Base-by-base conservation (phyloP, 2,113 vertebrate species). In the Elanus axillaris region DNA sequence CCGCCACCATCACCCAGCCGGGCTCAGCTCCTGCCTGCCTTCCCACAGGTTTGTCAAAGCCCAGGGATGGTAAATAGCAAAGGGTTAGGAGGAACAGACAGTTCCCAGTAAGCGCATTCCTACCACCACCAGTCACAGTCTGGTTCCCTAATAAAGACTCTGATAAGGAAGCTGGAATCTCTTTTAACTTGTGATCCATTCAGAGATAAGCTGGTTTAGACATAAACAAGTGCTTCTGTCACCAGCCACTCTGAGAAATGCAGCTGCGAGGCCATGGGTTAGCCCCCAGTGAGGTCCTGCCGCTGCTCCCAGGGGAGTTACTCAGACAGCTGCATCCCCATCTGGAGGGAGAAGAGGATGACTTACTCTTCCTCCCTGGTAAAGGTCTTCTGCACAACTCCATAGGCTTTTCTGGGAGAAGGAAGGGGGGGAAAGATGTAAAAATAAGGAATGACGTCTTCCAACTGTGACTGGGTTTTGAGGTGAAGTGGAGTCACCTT, bases 401-500 rank as follows among this genome's bases (percentile, higher is more conserved):
- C 2, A 0, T 47, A 81, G 79, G 60, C 73, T 94, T 90, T 86
- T 83, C 62, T 78, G 53, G 34, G 77, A 38, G 69, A 74, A 88
- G 62, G 79, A 93, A 93, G 67, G 68, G 16, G 48, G 63, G 72
- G 7, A 32, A 93, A 72, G 66, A 66, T 91, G 47, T 95, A 94
- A 94, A 96, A 96, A 90, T 90, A 96, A 97, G 48, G 81, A 91
- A 91, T 81, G 85, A 95, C 17, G 53, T 96, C 92, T 94, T 88
- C 93, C 77, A 86, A n/a, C 59, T 5, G 20, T 95, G 94, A 96
- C 60, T 48, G 1, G 91, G 96, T 96, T 95, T 96, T 93, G 94
- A 96, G 96, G 94, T 93, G 96, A 96, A 92, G 75, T 14, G 74
- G 82, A 96, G 97, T 96, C 94, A 95, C 91, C 96, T 95, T 97